Conservation (phyloP, 2,113 vertebrate genomes). For the Rattus rattus region DNA sequence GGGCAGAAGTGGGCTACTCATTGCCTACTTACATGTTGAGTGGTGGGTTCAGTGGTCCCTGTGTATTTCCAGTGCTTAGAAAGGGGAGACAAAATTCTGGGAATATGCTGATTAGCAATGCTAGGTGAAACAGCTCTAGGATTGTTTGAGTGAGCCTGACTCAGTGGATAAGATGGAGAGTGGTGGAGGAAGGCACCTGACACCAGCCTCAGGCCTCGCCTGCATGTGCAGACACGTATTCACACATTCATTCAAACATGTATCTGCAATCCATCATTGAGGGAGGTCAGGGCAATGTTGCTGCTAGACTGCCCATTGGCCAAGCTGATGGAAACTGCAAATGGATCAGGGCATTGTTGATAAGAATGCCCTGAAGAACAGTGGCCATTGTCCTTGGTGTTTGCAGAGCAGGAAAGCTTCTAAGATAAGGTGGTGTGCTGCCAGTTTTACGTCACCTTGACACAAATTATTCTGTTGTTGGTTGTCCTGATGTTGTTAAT, state of each 20-base stretch:
- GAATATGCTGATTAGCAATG: background rate
- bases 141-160: background rate
- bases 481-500: too few species aligned
- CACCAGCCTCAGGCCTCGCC: background rate
- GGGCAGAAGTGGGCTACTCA: background rate
- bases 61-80: background rate
- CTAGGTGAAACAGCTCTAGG: background rate
- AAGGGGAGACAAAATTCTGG: too few species aligned
- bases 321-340: background rate
- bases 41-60: background rate
- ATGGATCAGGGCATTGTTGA: background rate
- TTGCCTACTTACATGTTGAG: background rate
- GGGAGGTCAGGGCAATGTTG: background rate
- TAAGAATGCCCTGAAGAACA: background rate
- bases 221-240: background rate
- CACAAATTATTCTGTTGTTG: too few species aligned
- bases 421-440: background rate
- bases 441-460: background rate
- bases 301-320: background rate
- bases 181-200: background rate
- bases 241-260: background rate
- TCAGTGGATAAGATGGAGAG: too few species aligned
- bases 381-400: too few species aligned
- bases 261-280: background rate
- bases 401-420: background rate